Conservation (phyloP, 2,797 vertebrate species). For the Myotis vivesi region DNA sequence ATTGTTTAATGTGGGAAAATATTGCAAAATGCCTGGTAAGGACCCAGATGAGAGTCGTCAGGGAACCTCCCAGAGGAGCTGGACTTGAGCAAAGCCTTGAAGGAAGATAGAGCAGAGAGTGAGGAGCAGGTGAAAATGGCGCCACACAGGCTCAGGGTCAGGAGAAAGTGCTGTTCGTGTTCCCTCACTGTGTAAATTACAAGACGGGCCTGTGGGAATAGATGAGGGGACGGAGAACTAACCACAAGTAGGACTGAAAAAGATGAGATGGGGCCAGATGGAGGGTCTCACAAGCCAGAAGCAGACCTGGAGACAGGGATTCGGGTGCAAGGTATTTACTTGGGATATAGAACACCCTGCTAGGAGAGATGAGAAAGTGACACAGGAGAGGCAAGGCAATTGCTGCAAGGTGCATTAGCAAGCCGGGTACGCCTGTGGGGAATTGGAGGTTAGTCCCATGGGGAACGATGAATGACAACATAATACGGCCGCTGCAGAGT, state of each 20-base stretch:
- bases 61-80: background rate
- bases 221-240: background rate
- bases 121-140: no score
- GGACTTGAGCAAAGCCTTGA: background rate
- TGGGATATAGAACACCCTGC: background rate
- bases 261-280: background rate
- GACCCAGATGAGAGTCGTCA: background rate
- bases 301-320: background rate
- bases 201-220: background rate
- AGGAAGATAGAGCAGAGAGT: background rate
- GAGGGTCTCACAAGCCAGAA: background rate
- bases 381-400: background rate
- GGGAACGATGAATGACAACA: no score
- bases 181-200: fast-evolving
- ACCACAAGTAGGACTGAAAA: background rate
- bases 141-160: background rate
- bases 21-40: background rate
- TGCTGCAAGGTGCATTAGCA: fast-evolving
- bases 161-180: background rate
- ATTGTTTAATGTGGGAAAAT: background rate
- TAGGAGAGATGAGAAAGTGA: background rate
- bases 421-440: background rate
- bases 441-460: fast-evolving
- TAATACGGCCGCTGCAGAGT: background rate
- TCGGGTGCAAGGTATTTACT: background rate